Evolutionary conservation across 2,113 vertebrate genomes (phyloP), one percentile per base, ranked within the genome.

Genomic region (Thermophis baileyi): DNA sequence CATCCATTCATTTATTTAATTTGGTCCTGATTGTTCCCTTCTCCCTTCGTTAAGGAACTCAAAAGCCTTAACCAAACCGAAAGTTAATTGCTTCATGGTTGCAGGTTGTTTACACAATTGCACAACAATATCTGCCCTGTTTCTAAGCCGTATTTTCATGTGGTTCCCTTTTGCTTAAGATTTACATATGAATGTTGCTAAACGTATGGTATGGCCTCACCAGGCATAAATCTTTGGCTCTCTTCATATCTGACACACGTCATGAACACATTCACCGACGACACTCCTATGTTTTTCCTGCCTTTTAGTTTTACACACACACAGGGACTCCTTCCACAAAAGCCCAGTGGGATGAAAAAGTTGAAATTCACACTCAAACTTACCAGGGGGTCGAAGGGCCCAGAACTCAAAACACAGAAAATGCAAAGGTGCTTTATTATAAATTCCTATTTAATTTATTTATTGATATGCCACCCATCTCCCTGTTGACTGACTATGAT

Each of bases 341-440:
- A 69, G 5, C 60, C 60, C n/a, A 20, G n/a, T 8, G 16, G 14
- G 16, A 3, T 8, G 69, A 40, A 18, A 8, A 20, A 40, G 1
- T 1, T 40, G 16, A 81, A 81, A 1, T 20, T 40, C n/a, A 7
- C n/a, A 8, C 69, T 40, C 69, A 35, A 81, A 20, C 2, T 0
- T 20, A 8, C 69, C 0, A 0, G 69, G 6, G n/a, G 14, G 69
- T 20, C 0, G 16, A 40, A 3, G 1, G 2, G n/a, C 14, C n/a
- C 69, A 18, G n/a, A 20, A 81, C 69, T 20, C 69, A 40, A 40
- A 81, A 40, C n/a, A 20, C 6, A 3, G 6, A 74, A 35, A 20
- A 20, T 40, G n/a, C 69, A 81, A 40, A 81, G 0, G 35, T 81
- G 30, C 12, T 69, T n/a, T 69, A n/a, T 69, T 30, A 57, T 25